Percentiles rank a stretch among this genome's conserved stretches.
Conservation (phyloP, 2,888 invertebrate species). For the Chrysina gloriosa region DNA sequence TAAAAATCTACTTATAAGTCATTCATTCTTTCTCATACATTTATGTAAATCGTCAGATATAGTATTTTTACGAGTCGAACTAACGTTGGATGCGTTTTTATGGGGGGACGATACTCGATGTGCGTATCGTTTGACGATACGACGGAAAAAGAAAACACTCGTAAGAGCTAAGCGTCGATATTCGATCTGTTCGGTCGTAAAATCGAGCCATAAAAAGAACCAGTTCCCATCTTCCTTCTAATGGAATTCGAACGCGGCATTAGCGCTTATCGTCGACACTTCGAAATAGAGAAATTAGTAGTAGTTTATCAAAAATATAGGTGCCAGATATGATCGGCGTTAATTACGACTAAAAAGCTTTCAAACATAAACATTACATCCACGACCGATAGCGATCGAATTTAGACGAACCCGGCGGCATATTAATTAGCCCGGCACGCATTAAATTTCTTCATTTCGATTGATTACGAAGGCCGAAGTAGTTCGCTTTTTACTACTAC, state of each 20-base stretch:
- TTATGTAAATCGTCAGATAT: too few species aligned
- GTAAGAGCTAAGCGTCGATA: too few species aligned
- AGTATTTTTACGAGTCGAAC: too few species aligned
- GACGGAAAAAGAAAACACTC: too few species aligned
- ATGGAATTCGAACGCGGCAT: conserved; percentile 18
- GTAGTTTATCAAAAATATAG: conserved; percentile 36
- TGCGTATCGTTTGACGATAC: too few species aligned
- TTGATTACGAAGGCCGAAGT: not conserved
- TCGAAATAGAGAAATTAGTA: conserved; percentile 40
- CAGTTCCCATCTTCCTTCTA: conserved; percentile 6
- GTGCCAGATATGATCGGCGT: conserved; percentile 35
- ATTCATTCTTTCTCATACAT: too few species aligned
- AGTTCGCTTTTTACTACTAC: too few species aligned
- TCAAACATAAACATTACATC: conserved; percentile 42
- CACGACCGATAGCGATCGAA: conserved; percentile 25
- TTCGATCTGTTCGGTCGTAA: not conserved
- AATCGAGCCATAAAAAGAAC: not conserved
- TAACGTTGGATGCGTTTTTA: too few species aligned
- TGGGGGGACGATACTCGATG: too few species aligned
- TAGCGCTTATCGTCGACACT: conserved; percentile 22
- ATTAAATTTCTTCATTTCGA: conserved; percentile 20
- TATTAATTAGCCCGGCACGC: conserved; percentile 30
- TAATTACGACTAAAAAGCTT: conserved; percentile 43
- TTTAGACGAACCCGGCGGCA: conserved; percentile 17
- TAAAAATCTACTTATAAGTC: too few species aligned